phyloP scores from a whole-genome alignment of 2,113 vertebrate genomes.

The Zapornia atra region DNA sequence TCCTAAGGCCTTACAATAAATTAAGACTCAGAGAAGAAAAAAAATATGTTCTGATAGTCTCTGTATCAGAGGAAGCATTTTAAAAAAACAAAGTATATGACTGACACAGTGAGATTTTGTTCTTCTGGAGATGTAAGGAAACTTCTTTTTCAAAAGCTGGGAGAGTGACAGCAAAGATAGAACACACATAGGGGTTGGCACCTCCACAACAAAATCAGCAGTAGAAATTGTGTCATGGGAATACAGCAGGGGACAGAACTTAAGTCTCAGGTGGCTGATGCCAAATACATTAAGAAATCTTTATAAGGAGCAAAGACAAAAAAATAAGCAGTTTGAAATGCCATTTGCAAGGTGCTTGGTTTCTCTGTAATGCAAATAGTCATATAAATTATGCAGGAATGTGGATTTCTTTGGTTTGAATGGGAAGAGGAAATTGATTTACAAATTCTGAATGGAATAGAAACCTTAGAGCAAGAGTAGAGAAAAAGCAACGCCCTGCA shows the following conservation, averaged over 20 bases:
- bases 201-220: background rate
- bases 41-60: background rate
- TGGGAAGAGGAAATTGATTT: constrained; percentile 71
- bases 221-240: background rate
- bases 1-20: background rate
- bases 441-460: constrained; percentile 52
- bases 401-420: constrained; percentile 51
- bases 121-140: background rate
- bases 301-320: background rate
- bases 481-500: constrained; percentile 14
- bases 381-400: constrained; percentile 68
- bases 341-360: constrained; percentile 50
- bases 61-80: background rate
- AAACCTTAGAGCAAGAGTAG: constrained; percentile 23
- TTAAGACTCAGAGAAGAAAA: background rate
- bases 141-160: background rate
- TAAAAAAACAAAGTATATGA: background rate
- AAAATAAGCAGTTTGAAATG: constrained; percentile 22
- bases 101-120: background rate
- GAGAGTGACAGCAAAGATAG: background rate
- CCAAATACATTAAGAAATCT: background rate
- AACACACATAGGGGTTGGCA: background rate
- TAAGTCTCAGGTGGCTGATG: background rate
- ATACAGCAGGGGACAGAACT: background rate
- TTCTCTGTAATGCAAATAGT: constrained; percentile 59